Base-by-base conservation (phyloP, 2,888 invertebrate genomes). In the Cantharis rustica region DNA sequence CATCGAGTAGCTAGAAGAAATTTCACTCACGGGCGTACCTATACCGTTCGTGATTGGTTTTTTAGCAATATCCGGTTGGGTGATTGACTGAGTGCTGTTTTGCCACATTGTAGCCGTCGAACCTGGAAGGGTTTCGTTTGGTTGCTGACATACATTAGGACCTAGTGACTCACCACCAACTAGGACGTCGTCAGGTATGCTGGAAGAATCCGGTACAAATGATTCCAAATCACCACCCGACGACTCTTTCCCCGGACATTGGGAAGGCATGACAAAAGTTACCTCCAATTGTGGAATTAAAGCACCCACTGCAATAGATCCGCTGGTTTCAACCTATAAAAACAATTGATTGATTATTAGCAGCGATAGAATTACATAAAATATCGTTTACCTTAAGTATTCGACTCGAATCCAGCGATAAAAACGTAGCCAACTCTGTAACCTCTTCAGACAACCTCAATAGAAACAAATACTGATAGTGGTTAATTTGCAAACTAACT, bases 381-480 rank as follows among this genome's bases (percentile, higher is more conserved):
- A 23, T 23, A 9, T 23, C 23, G 1, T 9, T 79, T 81, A 91
- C 90, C 86, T 92, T 90, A 80, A 92, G 86, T 83, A 95, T 94
- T 77, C 93, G 89, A 79, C 93, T 93, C 0, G 95, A 93, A 86
- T 96, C 96, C 77, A 95, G 90, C 2, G 94, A 91, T 61, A 96
- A 88, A 89, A 95, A 96, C 11, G 95, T 94, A 5, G 94, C 90
- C 89, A 96, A 90, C 88, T 96, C 96, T 0, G 94, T 91, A 31
- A 96, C 88, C 69, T 94, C 92, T 88, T 98, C 98, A 20, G 95
- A 90, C 83, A 97, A 90, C 72, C 98, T 90, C 87, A 97, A 88
- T 72, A 98, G 90, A 89, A 98, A 98, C 82, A 98, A 90, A 89
- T 94, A 94, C 89, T 98, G 98, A 88, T 95, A 97, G 88, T 98